A percentile compares a stretch with the other conserved stretches of the same genome.
phyloP scores from a whole-genome alignment of 2,113 vertebrate genomes.

The Eurypyga helias region DNA sequence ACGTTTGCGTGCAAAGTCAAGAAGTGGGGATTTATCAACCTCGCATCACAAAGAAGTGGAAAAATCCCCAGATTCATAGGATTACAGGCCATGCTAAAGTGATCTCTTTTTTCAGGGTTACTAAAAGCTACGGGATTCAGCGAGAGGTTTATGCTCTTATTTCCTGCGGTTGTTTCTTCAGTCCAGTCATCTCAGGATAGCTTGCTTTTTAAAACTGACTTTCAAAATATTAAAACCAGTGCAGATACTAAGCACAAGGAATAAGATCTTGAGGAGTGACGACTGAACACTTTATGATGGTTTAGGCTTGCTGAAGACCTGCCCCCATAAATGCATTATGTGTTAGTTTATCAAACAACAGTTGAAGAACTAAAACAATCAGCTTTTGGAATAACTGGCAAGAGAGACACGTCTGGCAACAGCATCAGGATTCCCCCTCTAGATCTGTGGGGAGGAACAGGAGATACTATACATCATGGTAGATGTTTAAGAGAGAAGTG shows the following conservation, averaged over 20 bases:
- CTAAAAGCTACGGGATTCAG: neutral
- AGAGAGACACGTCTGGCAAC: neutral
- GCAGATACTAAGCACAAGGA: neutral
- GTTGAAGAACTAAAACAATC: neutral
- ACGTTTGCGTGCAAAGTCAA: neutral
- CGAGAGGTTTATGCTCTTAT: neutral
- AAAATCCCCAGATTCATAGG: neutral
- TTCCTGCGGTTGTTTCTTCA: neutral
- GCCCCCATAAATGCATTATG: neutral
- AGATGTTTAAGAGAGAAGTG: neutral
- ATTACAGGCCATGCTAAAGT: neutral
- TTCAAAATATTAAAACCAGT: neutral
- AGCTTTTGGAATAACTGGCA: neutral
- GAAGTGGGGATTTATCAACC: neutral
- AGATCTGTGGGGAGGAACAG: neutral
- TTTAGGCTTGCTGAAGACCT: neutral
- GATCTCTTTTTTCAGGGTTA: neutral
- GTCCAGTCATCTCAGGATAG: neutral
- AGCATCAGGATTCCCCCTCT: neutral
- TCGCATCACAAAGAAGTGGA: neutral
- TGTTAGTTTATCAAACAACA: neutral
- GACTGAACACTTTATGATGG: neutral
- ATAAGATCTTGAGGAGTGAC: neutral
- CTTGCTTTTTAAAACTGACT: neutral
- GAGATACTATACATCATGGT: neutral